Conservation (phyloP, 92 coral and sea anemone genomes). For the Paramuricea clavata region DNA sequence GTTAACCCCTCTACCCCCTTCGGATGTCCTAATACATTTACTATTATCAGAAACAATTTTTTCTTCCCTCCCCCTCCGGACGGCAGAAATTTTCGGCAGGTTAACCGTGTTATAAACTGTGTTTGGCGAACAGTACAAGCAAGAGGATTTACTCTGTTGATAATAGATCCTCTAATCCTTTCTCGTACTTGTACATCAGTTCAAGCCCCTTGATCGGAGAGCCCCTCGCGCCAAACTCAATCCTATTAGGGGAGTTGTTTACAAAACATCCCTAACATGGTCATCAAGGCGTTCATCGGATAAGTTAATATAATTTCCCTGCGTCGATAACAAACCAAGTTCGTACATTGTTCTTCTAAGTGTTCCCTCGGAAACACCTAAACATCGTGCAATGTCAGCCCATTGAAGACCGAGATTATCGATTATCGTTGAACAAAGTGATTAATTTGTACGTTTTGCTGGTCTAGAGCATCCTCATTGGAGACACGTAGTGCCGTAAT, state of each 20-base stretch:
- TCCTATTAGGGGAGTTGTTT: conserved; percentile 7
- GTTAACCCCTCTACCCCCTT: too few relatives aligned
- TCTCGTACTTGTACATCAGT: too few relatives aligned
- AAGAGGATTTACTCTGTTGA: conserved; percentile 23
- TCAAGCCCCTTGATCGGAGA: conserved; percentile 11
- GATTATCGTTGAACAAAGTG: not conserved
- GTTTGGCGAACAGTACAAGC: conserved; percentile 8
- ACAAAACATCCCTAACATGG: not conserved
- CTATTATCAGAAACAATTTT: too few relatives aligned
- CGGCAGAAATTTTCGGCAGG: too few relatives aligned
- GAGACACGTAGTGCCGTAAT: not conserved
- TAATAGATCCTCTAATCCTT: too few relatives aligned
- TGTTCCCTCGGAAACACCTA: conserved; percentile 36
- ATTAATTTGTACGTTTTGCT: not conserved
- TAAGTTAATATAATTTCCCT: not conserved
- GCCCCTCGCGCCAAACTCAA: conserved; percentile 21
- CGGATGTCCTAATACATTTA: too few relatives aligned
- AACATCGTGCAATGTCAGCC: conserved; percentile 32
- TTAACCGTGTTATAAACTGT: conserved; percentile 25
- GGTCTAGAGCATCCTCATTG: not conserved
- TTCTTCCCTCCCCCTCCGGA: too few relatives aligned
- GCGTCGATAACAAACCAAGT: not conserved
- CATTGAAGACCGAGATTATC: conserved; percentile 35
- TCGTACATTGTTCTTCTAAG: conserved; percentile 35
- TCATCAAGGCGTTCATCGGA: not conserved